Evolutionary conservation across 2,797 vertebrate species (phyloP), one percentile per base, ranked within the genome.

Genomic region (Erethizon dorsatum): DNA sequence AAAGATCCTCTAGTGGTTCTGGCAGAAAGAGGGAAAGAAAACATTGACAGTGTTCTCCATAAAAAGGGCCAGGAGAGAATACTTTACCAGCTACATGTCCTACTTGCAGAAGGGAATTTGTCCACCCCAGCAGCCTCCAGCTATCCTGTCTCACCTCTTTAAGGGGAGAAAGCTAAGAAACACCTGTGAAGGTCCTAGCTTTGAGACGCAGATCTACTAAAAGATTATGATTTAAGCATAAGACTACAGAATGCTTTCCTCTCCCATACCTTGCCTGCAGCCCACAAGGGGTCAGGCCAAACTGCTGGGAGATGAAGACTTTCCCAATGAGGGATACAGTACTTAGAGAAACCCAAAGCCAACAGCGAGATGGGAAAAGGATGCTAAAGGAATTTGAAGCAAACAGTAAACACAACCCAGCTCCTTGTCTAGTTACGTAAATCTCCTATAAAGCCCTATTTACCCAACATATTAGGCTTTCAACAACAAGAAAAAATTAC

Each of bases 401-500:
- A 83, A 67, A 83, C 50, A 57, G 88, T 50, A 91, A 90, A 61
- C 57, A 69, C 54, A 79, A 75, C 59, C 13, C 15, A 91, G 9
- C 14, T 63, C 59, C 61, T 85, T 88, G 67, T 33, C 45, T 61
- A 90, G 24, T 59, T 52, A 9, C 37, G 17, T 54, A 73, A 94
- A n/a, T 33, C 15, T 45, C 90, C 10, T 28, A 33, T 80, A 33
- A 73, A 56, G 45, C 22, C 37, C 59, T 54, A 28, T 83, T 82
- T 73, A 41, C 24, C 65, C 85, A 63, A 56, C 54, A 57, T n/a
- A 20, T 31, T 93, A 61, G 59, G 47, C 52, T 97, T 96, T 85
- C 52, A 93, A 78, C 41, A 33, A 69, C 37, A 78, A 77, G 4
- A 61, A 50, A 79, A 96, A 69, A 84, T 80, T 52, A 73, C 26